Conservation (phyloP, 2,113 vertebrate genomes). For the Carassius gibelio region DNA sequence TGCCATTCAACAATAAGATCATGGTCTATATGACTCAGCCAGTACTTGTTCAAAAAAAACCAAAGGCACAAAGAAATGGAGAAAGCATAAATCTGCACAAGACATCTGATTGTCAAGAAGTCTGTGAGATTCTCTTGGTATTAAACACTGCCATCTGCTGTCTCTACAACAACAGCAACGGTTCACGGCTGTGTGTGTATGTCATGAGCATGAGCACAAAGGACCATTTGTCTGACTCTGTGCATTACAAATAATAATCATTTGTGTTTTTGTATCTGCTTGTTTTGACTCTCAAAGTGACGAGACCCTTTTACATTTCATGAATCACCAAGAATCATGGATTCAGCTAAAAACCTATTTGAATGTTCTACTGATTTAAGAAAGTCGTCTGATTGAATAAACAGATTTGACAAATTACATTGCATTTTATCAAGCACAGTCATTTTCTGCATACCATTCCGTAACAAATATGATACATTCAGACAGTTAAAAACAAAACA, state of each 20-base stretch:
- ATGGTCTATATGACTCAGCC: background rate
- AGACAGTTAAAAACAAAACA: background rate
- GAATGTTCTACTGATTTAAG: no score
- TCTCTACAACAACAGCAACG: no score
- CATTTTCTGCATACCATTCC: background rate
- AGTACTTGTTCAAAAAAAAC: background rate
- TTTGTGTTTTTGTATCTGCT: no score
- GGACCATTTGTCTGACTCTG: background rate
- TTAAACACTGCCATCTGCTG: slow-evolving; percentile 50
- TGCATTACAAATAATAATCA: background rate
- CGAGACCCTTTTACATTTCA: no score
- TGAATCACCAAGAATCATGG: no score
- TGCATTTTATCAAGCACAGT: background rate
- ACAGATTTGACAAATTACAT: background rate
- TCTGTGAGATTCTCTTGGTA: background rate
- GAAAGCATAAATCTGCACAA: background rate
- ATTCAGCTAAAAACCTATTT: background rate
- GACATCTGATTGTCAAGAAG: background rate
- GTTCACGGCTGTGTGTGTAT: background rate
- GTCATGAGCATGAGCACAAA: no score
- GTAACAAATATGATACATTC: background rate
- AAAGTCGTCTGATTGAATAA: no score
- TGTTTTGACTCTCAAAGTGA: background rate
- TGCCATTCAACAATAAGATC: background rate
- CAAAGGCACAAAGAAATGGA: background rate